These are phyloP conservation scores for Botia almorhae DNA, from an alignment of 2,797 vertebrate genomes.

Conservation along the genomic window DNA sequence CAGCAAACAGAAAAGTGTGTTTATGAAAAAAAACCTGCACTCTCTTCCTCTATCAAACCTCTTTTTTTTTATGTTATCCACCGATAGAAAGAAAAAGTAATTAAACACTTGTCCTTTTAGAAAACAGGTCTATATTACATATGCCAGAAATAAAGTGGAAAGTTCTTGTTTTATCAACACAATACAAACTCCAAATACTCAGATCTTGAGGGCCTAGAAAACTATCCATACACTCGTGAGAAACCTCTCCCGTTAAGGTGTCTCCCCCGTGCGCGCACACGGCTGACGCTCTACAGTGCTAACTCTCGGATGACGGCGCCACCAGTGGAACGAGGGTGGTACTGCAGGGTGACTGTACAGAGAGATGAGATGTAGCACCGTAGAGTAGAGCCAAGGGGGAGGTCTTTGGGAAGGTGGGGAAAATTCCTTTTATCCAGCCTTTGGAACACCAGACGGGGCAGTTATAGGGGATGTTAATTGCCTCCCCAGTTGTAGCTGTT, in stretches of 20 bases:
- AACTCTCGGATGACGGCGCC: conserved; percentile 67
- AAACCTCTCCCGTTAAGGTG: conserved; percentile 56
- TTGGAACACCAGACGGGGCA: conserved; percentile 33
- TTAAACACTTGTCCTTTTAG: conserved; percentile 64
- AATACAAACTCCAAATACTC: conserved; percentile 74
- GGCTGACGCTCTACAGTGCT: conserved; percentile 60
- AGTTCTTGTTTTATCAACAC: conserved; percentile 57
- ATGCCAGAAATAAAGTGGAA: conserved; percentile 72
- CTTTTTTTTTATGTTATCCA: conserved; percentile 66
- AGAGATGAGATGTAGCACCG: conserved; percentile 59
- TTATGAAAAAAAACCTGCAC: conserved; percentile 60
- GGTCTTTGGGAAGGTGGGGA: conserved; percentile 48
- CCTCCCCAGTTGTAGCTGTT: conserved; percentile 98
- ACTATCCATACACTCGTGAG: conserved; percentile 66
- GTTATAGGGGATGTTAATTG: conserved; percentile 84
- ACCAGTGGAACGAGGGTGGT: conserved; percentile 60
- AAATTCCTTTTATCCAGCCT: conserved; percentile 45
- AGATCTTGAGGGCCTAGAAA: conserved; percentile 65
- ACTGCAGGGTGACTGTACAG: conserved; percentile 67
- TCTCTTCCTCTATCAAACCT: conserved; percentile 68
- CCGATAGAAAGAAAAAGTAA: conserved; percentile 55
- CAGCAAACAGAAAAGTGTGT: conserved; percentile 60
- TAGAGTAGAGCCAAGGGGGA: conserved; percentile 64
- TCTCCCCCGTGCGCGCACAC: conserved; percentile 57
- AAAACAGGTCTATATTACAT: conserved; percentile 89